Conservation (phyloP, 2,888 invertebrate species). For the Caenorhabditis macrosperma region DNA sequence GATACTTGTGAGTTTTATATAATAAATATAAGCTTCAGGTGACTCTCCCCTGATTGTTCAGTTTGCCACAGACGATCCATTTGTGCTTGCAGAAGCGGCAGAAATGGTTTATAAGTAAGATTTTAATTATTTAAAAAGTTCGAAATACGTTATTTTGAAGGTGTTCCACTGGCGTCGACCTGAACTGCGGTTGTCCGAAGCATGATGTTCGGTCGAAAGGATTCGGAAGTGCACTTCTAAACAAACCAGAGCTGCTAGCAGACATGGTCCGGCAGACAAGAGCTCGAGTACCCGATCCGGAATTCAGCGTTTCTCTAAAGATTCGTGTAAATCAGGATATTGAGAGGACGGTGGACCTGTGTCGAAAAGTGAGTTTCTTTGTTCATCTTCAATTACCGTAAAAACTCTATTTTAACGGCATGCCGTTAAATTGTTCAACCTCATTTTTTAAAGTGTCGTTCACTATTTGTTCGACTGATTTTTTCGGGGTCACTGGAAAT, state of each 20-base stretch:
- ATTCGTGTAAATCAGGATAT: slow-evolving; percentile 88
- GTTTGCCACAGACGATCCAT: slow-evolving; percentile 91
- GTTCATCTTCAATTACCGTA: too few relatives aligned
- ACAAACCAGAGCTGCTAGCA: slow-evolving; percentile 87
- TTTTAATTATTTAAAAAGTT: not conserved
- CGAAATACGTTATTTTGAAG: slow-evolving; percentile 80
- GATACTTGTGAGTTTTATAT: not conserved
- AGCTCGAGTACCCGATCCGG: slow-evolving; percentile 85
- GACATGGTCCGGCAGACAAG: slow-evolving; percentile 88
- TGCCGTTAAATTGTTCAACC: too few relatives aligned
- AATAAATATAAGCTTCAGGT: slow-evolving; percentile 80
- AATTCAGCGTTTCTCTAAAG: slow-evolving; percentile 91
- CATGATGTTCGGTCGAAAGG: slow-evolving; percentile 79
- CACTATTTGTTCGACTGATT: too few relatives aligned
- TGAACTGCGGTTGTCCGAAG: slow-evolving; percentile 98
- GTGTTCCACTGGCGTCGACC: slow-evolving; percentile 92
- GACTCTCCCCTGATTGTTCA: slow-evolving; percentile 93
- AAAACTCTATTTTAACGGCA: too few relatives aligned
- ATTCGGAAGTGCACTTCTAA: slow-evolving; percentile 69
- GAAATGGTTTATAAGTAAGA: slow-evolving; percentile 87
- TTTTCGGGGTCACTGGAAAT: too few relatives aligned
- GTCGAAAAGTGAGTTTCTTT: slow-evolving; percentile 70
- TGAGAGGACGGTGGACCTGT: slow-evolving; percentile 86
- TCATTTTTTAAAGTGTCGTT: too few relatives aligned
- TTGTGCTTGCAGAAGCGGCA: slow-evolving; percentile 90